phyloP scores from a whole-genome alignment of 2,113 vertebrate species.

The Petrocephalus microphthalmus region DNA sequence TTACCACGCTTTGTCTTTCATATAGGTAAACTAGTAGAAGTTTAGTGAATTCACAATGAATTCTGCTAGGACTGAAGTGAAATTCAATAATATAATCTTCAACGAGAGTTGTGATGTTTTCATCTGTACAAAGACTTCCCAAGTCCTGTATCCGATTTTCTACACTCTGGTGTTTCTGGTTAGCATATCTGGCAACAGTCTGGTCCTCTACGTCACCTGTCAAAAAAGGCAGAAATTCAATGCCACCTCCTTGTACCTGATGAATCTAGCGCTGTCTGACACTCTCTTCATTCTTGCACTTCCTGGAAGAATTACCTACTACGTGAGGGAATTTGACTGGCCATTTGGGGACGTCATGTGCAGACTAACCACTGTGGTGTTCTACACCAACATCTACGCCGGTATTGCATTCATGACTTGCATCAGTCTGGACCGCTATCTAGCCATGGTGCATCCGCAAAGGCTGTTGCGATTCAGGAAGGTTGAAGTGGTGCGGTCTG shows the following conservation, averaged over 20 bases:
- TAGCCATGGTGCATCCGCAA: conserved; percentile 69
- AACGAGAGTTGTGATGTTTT: conserved; percentile 66
- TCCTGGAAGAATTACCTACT: conserved; percentile 69
- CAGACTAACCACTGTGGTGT: conserved; percentile 61
- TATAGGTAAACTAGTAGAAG: not conserved
- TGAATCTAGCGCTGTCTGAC: conserved; percentile 72
- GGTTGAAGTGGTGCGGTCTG: conserved; percentile 44
- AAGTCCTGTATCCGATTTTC: conserved; percentile 65
- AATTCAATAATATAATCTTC: not conserved
- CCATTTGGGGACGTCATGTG: conserved; percentile 72
- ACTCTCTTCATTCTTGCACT: conserved; percentile 70
- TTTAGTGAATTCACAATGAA: conserved; percentile 25
- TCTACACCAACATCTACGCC: conserved; percentile 73
- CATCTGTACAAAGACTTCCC: conserved; percentile 47
- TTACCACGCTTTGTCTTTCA: not conserved
- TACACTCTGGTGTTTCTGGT: conserved; percentile 62
- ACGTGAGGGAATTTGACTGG: conserved; percentile 68
- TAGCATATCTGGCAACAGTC: conserved; percentile 62
- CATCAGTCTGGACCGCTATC: conserved; percentile 70
- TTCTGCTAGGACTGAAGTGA: not conserved
- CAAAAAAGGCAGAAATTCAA: conserved; percentile 71
- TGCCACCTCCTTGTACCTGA: conserved; percentile 68
- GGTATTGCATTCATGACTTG: conserved; percentile 78
- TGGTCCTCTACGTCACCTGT: conserved; percentile 68
- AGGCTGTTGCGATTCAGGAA: conserved; percentile 49